Evolutionary conservation across 2,113 vertebrate species (phyloP).

Genomic region (Pogona vitticeps): DNA sequence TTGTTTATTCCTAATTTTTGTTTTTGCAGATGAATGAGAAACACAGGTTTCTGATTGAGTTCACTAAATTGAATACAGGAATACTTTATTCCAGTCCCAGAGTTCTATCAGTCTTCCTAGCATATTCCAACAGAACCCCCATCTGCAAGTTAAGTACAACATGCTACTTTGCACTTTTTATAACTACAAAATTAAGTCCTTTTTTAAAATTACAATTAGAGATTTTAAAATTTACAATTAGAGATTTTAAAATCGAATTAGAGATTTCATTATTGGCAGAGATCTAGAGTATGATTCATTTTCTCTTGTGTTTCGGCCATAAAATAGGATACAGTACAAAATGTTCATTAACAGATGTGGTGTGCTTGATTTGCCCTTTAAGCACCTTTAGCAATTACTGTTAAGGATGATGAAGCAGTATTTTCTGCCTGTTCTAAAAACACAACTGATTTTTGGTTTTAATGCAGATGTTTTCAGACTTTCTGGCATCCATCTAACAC

Average conservation of each 20-base stretch:
- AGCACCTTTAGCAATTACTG: neutral
- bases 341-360: neutral
- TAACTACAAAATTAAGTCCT: neutral
- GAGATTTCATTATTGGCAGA: neutral
- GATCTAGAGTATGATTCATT: neutral
- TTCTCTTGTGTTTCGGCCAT: neutral
- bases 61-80: neutral
- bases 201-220: neutral
- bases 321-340: neutral
- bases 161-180: neutral
- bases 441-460: conserved; percentile 38
- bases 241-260: neutral
- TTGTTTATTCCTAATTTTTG: neutral
- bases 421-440: conserved; percentile 38
- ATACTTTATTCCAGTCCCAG: neutral
- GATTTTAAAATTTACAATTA: neutral
- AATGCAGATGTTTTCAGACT: neutral
- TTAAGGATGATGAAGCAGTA: conserved; percentile 14
- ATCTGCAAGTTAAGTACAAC: neutral
- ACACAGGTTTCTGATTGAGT: neutral
- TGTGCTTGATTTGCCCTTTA: neutral
- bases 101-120: too few relatives aligned
- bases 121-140: neutral
- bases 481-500: neutral
- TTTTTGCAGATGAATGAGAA: neutral